phyloP scores from a whole-genome alignment of 2,797 vertebrate species.

The Sebastes diaconus region DNA sequence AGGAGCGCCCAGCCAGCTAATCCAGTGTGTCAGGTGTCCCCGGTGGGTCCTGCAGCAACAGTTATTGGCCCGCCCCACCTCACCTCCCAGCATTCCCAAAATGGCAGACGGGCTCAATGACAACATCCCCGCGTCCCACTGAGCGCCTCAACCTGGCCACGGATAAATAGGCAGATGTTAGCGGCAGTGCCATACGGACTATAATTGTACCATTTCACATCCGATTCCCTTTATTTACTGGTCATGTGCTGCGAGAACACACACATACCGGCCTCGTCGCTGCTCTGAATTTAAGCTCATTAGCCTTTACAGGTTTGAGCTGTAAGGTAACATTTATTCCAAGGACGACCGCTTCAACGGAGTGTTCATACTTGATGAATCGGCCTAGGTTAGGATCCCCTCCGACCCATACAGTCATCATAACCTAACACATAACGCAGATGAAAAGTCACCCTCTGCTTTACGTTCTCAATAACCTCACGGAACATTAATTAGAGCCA shows the following conservation, averaged over 20 bases:
- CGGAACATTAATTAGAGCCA: neutral
- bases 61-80: conserved; percentile 43
- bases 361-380: neutral
- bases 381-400: neutral
- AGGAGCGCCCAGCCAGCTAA: conserved; percentile 54
- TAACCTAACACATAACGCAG: neutral
- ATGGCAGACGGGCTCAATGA: conserved; percentile 57
- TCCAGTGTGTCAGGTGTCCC: conserved; percentile 72
- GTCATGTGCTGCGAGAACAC: conserved; percentile 27
- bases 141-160: conserved; percentile 40
- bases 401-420: neutral
- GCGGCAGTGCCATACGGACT: conserved; percentile 25
- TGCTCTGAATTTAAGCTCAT: neutral
- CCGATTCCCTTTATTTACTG: conserved; percentile 37
- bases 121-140: conserved; percentile 26
- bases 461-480: neutral
- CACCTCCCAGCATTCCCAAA: conserved; percentile 17
- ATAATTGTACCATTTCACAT: conserved; percentile 55
- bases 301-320: neutral
- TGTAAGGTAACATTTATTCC: neutral
- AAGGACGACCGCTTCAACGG: neutral
- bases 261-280: neutral
- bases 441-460: neutral
- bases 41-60: conserved; percentile 42
- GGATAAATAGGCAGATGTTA: conserved; percentile 55